phyloP scores from a whole-genome alignment of 2,888 invertebrate species.

The Anoplius nigerrimus region DNA sequence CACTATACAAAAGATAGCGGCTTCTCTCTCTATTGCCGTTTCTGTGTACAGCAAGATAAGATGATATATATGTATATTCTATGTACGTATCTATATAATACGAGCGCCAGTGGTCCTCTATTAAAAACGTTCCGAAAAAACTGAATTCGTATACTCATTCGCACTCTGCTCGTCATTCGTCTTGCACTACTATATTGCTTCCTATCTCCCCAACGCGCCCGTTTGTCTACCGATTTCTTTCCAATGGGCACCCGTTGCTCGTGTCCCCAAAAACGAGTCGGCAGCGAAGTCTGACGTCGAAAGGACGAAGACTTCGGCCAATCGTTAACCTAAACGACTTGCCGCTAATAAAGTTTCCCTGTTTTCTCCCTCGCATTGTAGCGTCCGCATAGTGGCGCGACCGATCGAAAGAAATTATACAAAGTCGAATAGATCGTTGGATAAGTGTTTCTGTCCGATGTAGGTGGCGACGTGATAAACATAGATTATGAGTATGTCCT shows the following conservation, averaged over 20 bases:
- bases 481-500: neutral
- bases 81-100: constrained; percentile 42
- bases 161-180: constrained; percentile 22
- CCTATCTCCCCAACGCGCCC: neutral
- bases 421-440: too few relatives aligned
- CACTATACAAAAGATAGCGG: constrained; percentile 48
- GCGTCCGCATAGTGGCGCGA: neutral
- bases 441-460: too few relatives aligned
- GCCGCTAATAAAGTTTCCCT: too few relatives aligned
- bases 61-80: constrained; percentile 37
- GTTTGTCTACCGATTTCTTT: too few relatives aligned
- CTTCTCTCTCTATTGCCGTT: constrained; percentile 18
- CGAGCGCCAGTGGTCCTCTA: constrained; percentile 45
- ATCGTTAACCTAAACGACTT: too few relatives aligned
- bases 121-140: constrained; percentile 41
- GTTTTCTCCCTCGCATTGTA: too few relatives aligned
- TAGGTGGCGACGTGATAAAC: too few relatives aligned
- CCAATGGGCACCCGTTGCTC: too few relatives aligned
- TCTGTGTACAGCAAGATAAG: constrained; percentile 39
- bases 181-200: neutral
- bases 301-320: too few relatives aligned
- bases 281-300: too few relatives aligned
- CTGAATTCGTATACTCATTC: constrained; percentile 33
- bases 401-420: neutral
- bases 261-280: too few relatives aligned